A percentile compares a stretch with the other conserved stretches of the same genome.
Conservation (phyloP, 2,113 vertebrate genomes). For the Falcunculus frontatus region DNA sequence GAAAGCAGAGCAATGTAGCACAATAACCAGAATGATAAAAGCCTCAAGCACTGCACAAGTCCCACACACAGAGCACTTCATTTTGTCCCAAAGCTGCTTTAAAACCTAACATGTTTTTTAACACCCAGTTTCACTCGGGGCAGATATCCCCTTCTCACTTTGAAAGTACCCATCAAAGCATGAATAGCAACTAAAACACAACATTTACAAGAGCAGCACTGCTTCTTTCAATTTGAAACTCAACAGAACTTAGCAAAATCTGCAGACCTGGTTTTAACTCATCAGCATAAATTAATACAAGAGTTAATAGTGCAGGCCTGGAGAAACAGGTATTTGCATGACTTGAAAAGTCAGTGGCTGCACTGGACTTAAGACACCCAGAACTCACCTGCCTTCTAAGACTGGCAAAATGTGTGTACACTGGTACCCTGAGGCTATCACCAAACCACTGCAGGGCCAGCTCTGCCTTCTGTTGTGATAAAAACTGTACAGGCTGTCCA, state of each 20-base stretch:
- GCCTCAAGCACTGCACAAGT: not conserved
- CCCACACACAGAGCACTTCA: not conserved
- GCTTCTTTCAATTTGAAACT: not conserved
- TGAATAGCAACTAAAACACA: not conserved
- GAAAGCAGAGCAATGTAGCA: not conserved
- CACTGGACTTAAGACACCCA: rapidly evolving
- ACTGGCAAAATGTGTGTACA: slow-evolving; percentile 92
- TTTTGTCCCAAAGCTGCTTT: not conserved
- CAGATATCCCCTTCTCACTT: not conserved
- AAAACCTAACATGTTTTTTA: not conserved
- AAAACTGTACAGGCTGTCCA: slow-evolving; percentile 92
- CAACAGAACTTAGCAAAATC: not conserved
- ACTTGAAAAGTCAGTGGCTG: not conserved
- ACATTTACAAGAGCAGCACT: not conserved
- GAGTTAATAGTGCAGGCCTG: not conserved
- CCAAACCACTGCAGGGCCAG: slow-evolving; percentile 77
- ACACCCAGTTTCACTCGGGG: not conserved
- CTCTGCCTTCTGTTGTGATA: slow-evolving; percentile 76
- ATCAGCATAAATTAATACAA: not conserved
- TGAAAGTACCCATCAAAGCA: not conserved
- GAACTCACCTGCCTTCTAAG: slow-evolving; percentile 87
- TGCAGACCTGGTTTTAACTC: not conserved
- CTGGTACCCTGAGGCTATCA: slow-evolving; percentile 92
- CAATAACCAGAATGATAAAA: not conserved
- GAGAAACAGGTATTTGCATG: not conserved